Evolutionary conservation across 2,113 vertebrate genomes (phyloP), one percentile per base, ranked within the genome.

Genomic region (Hypocryptadius cinnamomeus): DNA sequence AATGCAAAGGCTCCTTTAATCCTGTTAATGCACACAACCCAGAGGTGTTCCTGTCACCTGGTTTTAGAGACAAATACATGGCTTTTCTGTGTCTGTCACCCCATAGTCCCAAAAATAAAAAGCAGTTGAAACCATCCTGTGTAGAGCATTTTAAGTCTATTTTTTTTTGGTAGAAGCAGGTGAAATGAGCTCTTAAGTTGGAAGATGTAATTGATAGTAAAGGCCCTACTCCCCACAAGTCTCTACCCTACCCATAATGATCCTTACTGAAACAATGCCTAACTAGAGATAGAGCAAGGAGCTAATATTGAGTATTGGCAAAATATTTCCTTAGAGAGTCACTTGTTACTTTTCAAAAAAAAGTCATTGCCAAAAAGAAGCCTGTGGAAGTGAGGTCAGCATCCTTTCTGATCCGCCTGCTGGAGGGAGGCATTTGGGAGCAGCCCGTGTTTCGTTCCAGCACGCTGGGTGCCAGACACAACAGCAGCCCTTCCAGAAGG

Each of bases 251-350:
- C 15, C 9, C 24, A 28, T 22, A 48, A 56, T 0, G 0, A 45
- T 17, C 19, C n/a, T 80, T 39, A 30, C 23, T 18, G 20, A 79
- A 92, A 56, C 2, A 2, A 22, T 65, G 16, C 19, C n/a, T 64
- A 53, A 35, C 21, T 57, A 65, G 28, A 37, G 13, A 64, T 2
- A 71, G 8, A 74, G 11, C 10, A 68, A 59, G 28, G 28, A 45
- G 4, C 5, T 61, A 68, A 81, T 45, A 51, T 6, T 0, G 0
- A 44, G 6, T 33, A 54, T 6, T 69, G 65, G 30, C 11, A 44
- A 73, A 70, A 25, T 50, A 13, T 51, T 59, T 72, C 33, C 21
- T 48, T 44, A 18, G 30, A 39, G 28, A 74, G 5, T 33, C 37
- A 59, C 25, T 31, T 27, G 11, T 28, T 69, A 30, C 11, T 47